Base-by-base conservation (phyloP, 2,888 invertebrate genomes). In the Hylaea fasciaria region DNA sequence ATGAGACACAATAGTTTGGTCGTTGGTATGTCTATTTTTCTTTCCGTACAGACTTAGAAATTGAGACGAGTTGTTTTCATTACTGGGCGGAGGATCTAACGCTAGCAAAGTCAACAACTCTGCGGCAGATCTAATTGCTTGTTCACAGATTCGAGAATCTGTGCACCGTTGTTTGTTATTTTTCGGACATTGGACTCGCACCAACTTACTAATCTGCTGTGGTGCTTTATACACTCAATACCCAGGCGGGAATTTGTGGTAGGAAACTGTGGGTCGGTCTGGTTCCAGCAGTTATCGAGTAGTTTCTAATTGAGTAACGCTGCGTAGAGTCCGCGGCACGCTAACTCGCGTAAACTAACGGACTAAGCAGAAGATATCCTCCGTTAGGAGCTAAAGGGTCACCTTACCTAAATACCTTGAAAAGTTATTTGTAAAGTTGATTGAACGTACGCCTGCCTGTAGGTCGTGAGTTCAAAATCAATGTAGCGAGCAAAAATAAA, bases 221-320 rank as follows among this genome's bases (percentile, higher is more conserved):
- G 8, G n/a, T 17, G 35, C n/a, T 13, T 7, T 16, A 13, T 28
- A 49, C 22, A n/a, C n/a, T 28, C 49, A 39, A 11, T 49, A 17
- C 0, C 28, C 1, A 16, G 8, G n/a, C 13, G 7, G 9, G 13
- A 47, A 14, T 35, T 9, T 35, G 35, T 46, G 28, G 46, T 16
- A 3, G 4, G n/a, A 37, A 39, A 14, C 29, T 35, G 32, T 17
- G 35, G 47, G 29, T 16, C 45, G 37, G 17, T 46, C 53, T 17
- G 44, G 53, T 48, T 17, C 43, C 16, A 40, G 39, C 41, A 45
- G 32, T 57, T 57, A 58, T 51, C 49, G 35, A 58, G 28, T 47
- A 46, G 17, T 51, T 51, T 63, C 62, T 58, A 58, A 58, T 63
- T 58, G 57, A 52, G 54, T 52, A 13, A 39, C 43, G 9, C 14